Evolutionary conservation across 2,888 invertebrate species (phyloP), one percentile per base, ranked within the genome.

Genomic region (Pomacea canaliculata): DNA sequence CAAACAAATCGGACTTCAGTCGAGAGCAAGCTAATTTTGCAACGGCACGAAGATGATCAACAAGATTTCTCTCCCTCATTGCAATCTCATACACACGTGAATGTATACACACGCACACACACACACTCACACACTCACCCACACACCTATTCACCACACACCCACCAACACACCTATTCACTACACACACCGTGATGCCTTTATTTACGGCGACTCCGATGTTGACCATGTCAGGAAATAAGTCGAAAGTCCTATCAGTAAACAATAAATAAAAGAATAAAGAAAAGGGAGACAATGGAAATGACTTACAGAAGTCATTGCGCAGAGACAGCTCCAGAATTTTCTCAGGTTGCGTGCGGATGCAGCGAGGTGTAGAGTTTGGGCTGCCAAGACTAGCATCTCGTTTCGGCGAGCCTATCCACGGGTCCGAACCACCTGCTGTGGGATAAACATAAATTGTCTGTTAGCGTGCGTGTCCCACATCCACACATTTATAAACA

Each of bases 271-370:
- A 5, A 37, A 3, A 8, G 16, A 13, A 16, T 56, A 56, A 56
- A 37, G 37, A 37, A 37, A 37, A 37, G 37, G 3, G 37, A 5
- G 37, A 37, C 37, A 37, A 37, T 37, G 37, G 2, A 56, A 56
- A 56, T 56, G 16, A 13, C 68, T 68, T 46, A 68, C 68, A 68
- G 48, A 68, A 68, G 48, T 68, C 68, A 46, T 68, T 46, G 48
- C 68, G 68, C 12, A 68, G 27, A 12, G 68, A 37, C 9, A 68
- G 37, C 3, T 7, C 7, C 37, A 68, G 68, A 19, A 68, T 46
- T 68, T n/a, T 68, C 12, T 68, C 68, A 19, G 68, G 68, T 13
- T 68, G 49, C 0, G 68, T 1, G 0, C 48, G 68, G 48, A 68
- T 68, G 37, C 48, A 3, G 19, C 68, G 68, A 13, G 27, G 68